Conservation (phyloP, 2,113 vertebrate species). For the Cyprinodon tularosa region DNA sequence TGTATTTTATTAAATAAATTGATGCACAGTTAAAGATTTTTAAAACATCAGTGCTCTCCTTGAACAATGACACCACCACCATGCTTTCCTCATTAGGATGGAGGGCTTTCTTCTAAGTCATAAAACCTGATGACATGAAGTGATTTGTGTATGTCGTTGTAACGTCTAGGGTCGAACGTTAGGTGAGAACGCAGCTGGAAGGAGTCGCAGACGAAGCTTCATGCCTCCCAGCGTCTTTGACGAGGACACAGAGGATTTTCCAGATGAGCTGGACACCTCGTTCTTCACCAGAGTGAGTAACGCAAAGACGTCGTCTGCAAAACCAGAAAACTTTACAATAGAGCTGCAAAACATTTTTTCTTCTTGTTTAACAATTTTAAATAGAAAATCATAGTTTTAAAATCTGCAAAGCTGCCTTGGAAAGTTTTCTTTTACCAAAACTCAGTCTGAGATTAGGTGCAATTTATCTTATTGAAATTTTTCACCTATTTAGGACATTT, state of each 20-base stretch:
- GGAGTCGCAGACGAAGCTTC: conserved; percentile 88
- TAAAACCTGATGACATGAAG: not conserved
- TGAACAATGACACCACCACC: too few species aligned
- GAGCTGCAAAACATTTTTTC: too few species aligned
- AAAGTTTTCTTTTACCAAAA: not conserved
- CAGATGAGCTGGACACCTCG: conserved; percentile 95
- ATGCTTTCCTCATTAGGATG: too few species aligned
- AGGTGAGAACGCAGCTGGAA: conserved; percentile 81
- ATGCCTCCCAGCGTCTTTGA: conserved; percentile 92
- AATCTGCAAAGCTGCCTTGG: not conserved
- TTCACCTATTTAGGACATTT: conserved; percentile 83
- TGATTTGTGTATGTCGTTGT: not conserved
- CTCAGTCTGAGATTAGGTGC: too few species aligned
- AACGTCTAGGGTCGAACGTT: conserved; percentile 86
- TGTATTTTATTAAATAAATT: too few species aligned
- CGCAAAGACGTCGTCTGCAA: not conserved
- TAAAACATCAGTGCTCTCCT: too few species aligned
- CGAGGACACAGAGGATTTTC: conserved; percentile 91
- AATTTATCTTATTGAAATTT: not conserved
- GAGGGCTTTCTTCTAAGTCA: too few species aligned
- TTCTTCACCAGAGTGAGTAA: conserved; percentile 95
- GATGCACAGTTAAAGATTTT: too few species aligned
- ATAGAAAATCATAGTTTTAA: not conserved
- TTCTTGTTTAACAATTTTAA: too few species aligned
- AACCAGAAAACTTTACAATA: too few species aligned